These are phyloP conservation scores for Orchestes rusci DNA, from an alignment of 2,888 invertebrate genomes.

Conservation along the genomic window DNA sequence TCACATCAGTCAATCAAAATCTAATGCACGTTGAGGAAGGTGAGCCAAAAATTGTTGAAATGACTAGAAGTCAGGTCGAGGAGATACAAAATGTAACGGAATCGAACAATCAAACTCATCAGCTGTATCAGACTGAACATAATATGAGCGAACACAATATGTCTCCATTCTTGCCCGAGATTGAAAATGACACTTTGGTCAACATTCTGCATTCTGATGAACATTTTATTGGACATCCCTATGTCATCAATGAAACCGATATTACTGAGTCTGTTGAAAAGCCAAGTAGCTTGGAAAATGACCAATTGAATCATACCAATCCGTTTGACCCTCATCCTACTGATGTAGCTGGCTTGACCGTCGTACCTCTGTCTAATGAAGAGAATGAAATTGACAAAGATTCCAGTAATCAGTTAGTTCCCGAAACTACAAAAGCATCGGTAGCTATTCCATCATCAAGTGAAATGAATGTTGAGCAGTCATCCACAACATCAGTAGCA, in stretches of 20 bases:
- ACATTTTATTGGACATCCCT: conserved; percentile 30
- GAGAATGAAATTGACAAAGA: conserved; percentile 17
- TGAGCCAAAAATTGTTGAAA: conserved; percentile 17
- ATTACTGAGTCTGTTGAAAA: conserved; percentile 32
- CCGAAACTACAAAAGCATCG: conserved; percentile 4
- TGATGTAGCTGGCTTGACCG: conserved; percentile 28
- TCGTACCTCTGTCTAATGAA: conserved; percentile 30
- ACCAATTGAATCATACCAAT: conserved; percentile 47
- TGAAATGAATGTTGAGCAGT: not conserved
- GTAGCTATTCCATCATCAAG: not conserved
- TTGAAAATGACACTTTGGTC: conserved; percentile 54
- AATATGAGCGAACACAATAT: conserved; percentile 47
- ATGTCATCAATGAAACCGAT: conserved; percentile 23
- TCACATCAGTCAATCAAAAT: not conserved
- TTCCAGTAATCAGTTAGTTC: conserved; percentile 1
- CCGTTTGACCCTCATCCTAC: conserved; percentile 42
- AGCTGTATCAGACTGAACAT: conserved; percentile 25
- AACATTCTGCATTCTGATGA: conserved; percentile 52
- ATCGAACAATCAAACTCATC: conserved; percentile 9
- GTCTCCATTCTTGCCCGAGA: conserved; percentile 62
- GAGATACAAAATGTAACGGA: conserved; percentile 5
- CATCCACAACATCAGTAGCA: not conserved
- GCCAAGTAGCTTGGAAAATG: conserved; percentile 46
- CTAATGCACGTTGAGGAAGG: conserved; percentile 3
- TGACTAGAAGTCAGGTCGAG: conserved; percentile 22